phyloP scores from a whole-genome alignment of 2,888 invertebrate species.

The Drosophila fungiperda region DNA sequence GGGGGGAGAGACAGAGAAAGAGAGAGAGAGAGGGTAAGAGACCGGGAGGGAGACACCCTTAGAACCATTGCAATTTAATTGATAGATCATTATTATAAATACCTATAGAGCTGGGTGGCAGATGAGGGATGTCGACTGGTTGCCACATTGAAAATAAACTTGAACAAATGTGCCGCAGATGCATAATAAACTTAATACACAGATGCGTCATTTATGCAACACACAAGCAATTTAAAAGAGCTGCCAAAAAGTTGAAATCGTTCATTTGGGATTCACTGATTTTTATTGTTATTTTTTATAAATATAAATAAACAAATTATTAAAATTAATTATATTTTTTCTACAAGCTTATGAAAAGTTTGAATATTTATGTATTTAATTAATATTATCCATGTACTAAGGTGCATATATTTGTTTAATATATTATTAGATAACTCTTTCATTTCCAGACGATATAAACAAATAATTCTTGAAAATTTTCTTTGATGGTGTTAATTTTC shows the following conservation, averaged over 20 bases:
- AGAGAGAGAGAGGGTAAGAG: not conserved
- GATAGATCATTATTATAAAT: conserved; percentile 29
- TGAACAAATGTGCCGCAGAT: conserved; percentile 11
- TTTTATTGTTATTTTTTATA: not conserved
- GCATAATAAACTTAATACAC: conserved; percentile 1
- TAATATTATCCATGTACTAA: not conserved
- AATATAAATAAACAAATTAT: not conserved
- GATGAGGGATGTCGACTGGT: conserved; percentile 13
- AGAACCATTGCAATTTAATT: conserved; percentile 44
- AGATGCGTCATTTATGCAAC: conserved; percentile 11
- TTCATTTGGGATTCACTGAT: conserved; percentile 3
- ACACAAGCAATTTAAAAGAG: not conserved
- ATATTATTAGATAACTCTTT: not conserved
- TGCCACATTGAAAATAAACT: conserved; percentile 6
- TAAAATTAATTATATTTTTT: not conserved
- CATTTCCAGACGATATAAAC: not conserved
- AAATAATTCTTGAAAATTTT: not conserved
- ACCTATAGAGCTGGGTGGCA: conserved; percentile 10
- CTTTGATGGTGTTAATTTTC: not conserved
- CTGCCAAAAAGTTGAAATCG: conserved; percentile 4
- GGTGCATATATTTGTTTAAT: not conserved
- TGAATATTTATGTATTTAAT: not conserved
- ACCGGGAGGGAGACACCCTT: not conserved
- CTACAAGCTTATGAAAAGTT: not conserved
- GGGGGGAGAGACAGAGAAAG: not conserved